Evolutionary conservation across 2,888 invertebrate species (phyloP).

Genomic region (Drosophila diplacantha): DNA sequence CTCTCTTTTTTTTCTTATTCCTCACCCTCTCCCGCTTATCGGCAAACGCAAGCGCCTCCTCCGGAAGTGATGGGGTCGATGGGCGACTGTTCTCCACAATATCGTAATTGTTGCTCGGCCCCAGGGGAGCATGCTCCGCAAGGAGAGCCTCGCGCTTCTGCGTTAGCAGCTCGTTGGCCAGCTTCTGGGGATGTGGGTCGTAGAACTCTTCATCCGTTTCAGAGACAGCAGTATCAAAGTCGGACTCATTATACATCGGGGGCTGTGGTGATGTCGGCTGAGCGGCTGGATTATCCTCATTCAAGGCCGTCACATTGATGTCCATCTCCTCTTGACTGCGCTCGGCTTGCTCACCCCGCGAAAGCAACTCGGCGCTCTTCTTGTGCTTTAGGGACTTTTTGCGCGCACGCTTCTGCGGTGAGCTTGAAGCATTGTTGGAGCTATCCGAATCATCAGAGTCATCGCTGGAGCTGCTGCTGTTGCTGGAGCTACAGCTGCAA

Average conservation of each 20-base stretch:
- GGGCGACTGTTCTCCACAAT: constrained; percentile 83
- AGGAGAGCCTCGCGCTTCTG: constrained; percentile 86
- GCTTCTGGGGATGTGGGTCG: constrained; percentile 87
- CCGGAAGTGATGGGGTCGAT: constrained; percentile 81
- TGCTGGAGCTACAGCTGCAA: constrained; percentile 88
- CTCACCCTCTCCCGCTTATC: constrained; percentile 74
- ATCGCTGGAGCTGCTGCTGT: constrained; percentile 80
- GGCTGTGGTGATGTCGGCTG: constrained; percentile 75
- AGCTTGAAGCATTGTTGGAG: constrained; percentile 53
- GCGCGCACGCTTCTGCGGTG: constrained; percentile 76
- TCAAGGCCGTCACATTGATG: constrained; percentile 73
- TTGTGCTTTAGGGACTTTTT: constrained; percentile 73
- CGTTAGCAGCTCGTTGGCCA: constrained; percentile 85
- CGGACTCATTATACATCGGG: constrained; percentile 86
- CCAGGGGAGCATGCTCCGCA: constrained; percentile 80
- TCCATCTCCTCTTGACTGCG: constrained; percentile 38
- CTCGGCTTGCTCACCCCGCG: constrained; percentile 3
- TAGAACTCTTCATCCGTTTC: constrained; percentile 94
- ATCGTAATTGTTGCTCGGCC: constrained; percentile 78
- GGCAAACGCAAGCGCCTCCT: constrained; percentile 70
- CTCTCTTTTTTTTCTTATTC: constrained; percentile 84
- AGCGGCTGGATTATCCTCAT: constrained; percentile 55
- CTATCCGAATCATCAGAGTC: constrained; percentile 81
- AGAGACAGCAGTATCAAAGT: constrained; percentile 90
- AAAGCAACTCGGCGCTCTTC: constrained; percentile 58